Percentiles rank a stretch among this genome's conserved stretches.
Conservation (phyloP, 2,888 invertebrate species). For the Zaprionus lineosus region DNA sequence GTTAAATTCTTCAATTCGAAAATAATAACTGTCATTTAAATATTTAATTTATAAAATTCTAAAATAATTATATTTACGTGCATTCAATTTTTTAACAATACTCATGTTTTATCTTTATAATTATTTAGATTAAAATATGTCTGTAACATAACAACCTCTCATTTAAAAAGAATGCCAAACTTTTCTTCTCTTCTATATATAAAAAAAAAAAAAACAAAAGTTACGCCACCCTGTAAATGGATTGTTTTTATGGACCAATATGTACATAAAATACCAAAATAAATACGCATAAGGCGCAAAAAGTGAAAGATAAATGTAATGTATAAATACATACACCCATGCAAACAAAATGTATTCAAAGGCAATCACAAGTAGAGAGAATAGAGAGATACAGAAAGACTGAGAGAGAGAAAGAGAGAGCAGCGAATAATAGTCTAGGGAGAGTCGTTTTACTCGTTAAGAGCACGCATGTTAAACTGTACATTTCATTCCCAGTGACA, state of each 20-base stretch:
- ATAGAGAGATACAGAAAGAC: constrained; percentile 1
- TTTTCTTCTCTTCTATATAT: no score
- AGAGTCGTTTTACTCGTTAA: constrained; percentile 18
- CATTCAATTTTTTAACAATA: no score
- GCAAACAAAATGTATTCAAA: constrained; percentile 55
- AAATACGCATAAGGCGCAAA: constrained; percentile 65
- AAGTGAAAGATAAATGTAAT: constrained; percentile 75
- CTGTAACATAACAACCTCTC: no score
- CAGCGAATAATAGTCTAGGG: constrained; percentile 20
- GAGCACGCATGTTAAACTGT: constrained; percentile 62
- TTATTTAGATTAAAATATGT: no score
- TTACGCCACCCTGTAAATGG: constrained; percentile 60
- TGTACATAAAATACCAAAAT: constrained; percentile 66
- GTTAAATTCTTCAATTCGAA: no score
- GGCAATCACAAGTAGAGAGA: constrained; percentile 45
- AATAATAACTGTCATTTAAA: no score
- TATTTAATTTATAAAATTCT: no score
- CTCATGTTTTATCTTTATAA: no score
- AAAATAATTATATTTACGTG: no score
- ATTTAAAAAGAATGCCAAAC: no score
- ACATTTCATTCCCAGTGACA: constrained; percentile 69
- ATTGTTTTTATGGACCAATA: constrained; percentile 62
- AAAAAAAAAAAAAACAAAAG: constrained; percentile 12
- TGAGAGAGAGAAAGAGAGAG: constrained; percentile 18
- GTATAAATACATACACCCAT: constrained; percentile 46